Conservation (phyloP, 2,888 invertebrate genomes). For the Ornithoptera alexandrae region DNA sequence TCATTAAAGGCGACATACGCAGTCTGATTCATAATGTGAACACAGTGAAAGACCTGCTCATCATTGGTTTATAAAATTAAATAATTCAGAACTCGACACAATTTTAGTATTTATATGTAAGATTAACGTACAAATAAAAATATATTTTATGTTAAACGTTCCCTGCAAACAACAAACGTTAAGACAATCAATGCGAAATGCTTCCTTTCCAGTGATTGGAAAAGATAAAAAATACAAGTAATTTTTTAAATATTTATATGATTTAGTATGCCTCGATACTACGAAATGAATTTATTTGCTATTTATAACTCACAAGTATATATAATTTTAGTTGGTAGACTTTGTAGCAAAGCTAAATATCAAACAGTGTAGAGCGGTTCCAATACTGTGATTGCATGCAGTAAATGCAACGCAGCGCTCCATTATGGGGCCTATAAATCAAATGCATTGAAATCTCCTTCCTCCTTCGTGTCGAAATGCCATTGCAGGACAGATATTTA, state of each 20-base stretch:
- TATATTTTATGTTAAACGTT: neutral
- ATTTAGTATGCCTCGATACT: too few relatives aligned
- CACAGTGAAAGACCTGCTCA: too few relatives aligned
- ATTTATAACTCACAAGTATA: too few relatives aligned
- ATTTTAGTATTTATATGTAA: too few relatives aligned
- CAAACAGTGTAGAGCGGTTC: slow-evolving; percentile 20
- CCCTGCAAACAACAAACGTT: neutral
- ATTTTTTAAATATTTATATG: neutral
- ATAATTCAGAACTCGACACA: too few relatives aligned
- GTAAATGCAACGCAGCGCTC: slow-evolving; percentile 66
- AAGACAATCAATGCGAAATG: neutral
- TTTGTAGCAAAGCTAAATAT: slow-evolving; percentile 9
- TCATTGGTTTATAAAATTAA: too few relatives aligned
- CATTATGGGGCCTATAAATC: slow-evolving; percentile 73
- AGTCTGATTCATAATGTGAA: too few relatives aligned
- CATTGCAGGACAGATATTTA: slow-evolving; percentile 70
- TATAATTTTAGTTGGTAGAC: neutral
- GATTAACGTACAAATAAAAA: too few relatives aligned
- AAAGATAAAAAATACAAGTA: neutral
- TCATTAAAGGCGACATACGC: too few relatives aligned
- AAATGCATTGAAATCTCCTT: slow-evolving; percentile 76
- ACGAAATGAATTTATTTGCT: too few relatives aligned
- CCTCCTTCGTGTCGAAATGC: slow-evolving; percentile 72
- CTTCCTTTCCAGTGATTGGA: neutral
- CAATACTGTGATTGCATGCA: slow-evolving; percentile 58